These are phyloP conservation scores for Psophia crepitans DNA, from an alignment of 2,113 vertebrate genomes.

Conservation along the genomic window DNA sequence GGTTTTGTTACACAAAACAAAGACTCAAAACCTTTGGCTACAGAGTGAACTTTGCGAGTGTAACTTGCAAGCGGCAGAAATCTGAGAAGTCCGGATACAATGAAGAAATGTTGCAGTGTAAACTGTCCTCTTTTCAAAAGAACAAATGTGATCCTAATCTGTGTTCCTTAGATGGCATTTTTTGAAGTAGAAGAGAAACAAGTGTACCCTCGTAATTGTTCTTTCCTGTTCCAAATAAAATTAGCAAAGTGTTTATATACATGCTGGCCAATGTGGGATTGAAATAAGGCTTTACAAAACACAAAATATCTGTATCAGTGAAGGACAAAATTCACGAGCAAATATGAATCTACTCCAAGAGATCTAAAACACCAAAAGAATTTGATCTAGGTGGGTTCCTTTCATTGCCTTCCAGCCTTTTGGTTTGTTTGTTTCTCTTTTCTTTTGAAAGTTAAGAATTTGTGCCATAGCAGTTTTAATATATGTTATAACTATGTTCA, in stretches of 20 bases:
- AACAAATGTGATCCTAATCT: background rate
- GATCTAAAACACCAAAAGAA: background rate
- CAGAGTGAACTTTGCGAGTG: background rate
- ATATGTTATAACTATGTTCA: background rate
- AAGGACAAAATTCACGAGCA: background rate
- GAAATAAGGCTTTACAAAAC: background rate
- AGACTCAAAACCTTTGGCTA: background rate
- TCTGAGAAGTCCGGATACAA: background rate
- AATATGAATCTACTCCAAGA: background rate
- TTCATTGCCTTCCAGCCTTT: background rate
- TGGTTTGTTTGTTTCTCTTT: background rate
- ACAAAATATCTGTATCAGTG: background rate
- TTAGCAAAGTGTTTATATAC: background rate
- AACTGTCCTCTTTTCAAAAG: background rate
- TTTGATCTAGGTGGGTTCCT: background rate
- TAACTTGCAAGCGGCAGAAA: background rate
- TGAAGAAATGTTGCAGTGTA: background rate
- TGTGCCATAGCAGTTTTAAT: background rate
- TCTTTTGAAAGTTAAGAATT: background rate
- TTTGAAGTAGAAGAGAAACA: background rate
- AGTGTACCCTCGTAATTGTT: background rate
- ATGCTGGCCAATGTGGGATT: background rate
- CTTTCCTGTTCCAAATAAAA: background rate
- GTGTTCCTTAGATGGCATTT: background rate
- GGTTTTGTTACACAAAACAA: background rate